phyloP scores from a whole-genome alignment of 2,113 vertebrate species.

The Geococcyx californianus region DNA sequence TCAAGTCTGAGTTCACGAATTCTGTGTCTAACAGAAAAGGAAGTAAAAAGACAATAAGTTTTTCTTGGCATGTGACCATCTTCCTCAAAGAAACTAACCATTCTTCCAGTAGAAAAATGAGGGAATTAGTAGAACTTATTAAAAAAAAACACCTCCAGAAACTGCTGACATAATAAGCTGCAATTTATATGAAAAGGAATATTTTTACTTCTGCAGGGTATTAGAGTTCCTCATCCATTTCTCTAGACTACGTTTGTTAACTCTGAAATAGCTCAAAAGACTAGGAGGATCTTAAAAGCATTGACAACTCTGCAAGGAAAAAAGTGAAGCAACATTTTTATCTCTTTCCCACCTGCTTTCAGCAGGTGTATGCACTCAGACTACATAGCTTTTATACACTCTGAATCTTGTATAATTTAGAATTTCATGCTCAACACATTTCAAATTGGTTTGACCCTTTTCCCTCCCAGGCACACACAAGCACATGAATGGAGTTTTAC shows the following conservation, averaged over 20 bases:
- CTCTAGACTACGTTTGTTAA: conserved; percentile 16
- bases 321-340: conserved; percentile 33
- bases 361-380: background rate
- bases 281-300: conserved; percentile 34
- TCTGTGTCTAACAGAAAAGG: background rate
- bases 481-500: background rate
- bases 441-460: conserved; percentile 51
- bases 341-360: conserved; percentile 51
- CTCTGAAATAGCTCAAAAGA: conserved; percentile 32
- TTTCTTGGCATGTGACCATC: background rate
- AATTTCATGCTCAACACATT: conserved; percentile 11
- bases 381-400: background rate
- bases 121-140: conserved; percentile 34
- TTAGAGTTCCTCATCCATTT: conserved; percentile 6
- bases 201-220: background rate
- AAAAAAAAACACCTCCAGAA: background rate
- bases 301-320: background rate
- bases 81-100: background rate
- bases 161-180: conserved; percentile 59
- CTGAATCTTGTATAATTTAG: conserved; percentile 38
- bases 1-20: background rate
- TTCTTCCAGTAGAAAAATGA: conserved; percentile 15
- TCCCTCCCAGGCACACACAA: background rate
- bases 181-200: conserved; percentile 45
- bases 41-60: background rate